These are phyloP conservation scores for Acronicta leporina DNA, from an alignment of 2,888 invertebrate genomes.

Conservation along the genomic window DNA sequence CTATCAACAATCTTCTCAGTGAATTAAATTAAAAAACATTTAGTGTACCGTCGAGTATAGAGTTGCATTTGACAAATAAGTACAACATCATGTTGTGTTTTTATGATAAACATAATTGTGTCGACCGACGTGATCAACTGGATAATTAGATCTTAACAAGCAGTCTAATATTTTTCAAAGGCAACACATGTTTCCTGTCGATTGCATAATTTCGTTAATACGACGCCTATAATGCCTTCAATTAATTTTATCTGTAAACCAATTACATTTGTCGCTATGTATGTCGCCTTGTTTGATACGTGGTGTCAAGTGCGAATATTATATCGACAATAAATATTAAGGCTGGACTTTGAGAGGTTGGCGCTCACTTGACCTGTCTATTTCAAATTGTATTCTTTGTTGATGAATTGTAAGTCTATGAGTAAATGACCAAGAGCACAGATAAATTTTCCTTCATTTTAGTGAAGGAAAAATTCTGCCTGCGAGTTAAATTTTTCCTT, in stretches of 20 bases:
- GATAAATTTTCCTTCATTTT: no score
- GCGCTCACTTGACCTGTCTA: no score
- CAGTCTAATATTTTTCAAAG: slow-evolving; percentile 13
- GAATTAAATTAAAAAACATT: slow-evolving; percentile 43
- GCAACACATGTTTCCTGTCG: slow-evolving; percentile 10
- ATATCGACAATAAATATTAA: slow-evolving; percentile 31
- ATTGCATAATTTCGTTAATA: slow-evolving; percentile 37
- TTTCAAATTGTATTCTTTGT: no score
- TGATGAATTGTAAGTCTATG: no score
- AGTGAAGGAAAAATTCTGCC: no score
- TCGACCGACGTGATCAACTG: slow-evolving; percentile 13
- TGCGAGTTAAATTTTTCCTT: no score
- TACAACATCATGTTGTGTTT: slow-evolving; percentile 19
- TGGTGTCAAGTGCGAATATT: slow-evolving; percentile 52
- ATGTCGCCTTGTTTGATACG: slow-evolving; percentile 53
- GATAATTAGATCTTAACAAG: slow-evolving; percentile 38
- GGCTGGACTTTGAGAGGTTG: no score
- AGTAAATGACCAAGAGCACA: no score
- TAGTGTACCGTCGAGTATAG: slow-evolving; percentile 21
- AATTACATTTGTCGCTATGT: slow-evolving; percentile 54
- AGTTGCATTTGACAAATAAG: slow-evolving; percentile 33
- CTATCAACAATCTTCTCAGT: slow-evolving; percentile 16
- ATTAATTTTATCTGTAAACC: slow-evolving; percentile 55
- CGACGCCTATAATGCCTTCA: slow-evolving; percentile 25
- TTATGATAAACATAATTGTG: slow-evolving; percentile 13